Conservation (phyloP, 2,797 vertebrate genomes). For the Sebastolobus alascanus region DNA sequence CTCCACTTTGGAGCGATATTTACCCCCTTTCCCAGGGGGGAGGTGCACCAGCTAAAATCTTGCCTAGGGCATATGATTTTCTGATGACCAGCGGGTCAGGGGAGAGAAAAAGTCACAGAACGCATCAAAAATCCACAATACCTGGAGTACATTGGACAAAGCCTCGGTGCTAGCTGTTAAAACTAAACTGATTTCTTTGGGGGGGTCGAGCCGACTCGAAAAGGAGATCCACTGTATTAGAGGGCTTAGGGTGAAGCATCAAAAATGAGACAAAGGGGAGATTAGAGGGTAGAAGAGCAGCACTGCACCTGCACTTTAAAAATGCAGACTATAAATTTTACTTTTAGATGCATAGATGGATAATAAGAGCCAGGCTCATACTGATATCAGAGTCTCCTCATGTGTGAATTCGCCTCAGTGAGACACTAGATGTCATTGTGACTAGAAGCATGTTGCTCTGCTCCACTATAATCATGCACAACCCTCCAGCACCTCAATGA, state of each 20-base stretch:
- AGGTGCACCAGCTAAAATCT: too few relatives aligned
- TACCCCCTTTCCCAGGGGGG: too few relatives aligned
- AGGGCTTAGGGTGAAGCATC: background rate
- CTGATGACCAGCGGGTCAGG: too few relatives aligned
- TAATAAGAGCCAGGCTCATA: background rate
- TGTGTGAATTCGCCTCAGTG: slow-evolving; percentile 22
- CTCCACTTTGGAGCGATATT: too few relatives aligned
- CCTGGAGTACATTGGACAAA: too few relatives aligned
- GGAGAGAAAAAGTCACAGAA: too few relatives aligned
- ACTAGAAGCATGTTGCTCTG: slow-evolving; percentile 47
- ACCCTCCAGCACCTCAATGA: slow-evolving; percentile 26
- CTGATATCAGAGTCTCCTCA: slow-evolving; percentile 19
- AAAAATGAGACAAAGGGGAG: background rate
- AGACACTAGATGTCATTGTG: slow-evolving; percentile 41
- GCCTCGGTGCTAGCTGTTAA: too few relatives aligned
- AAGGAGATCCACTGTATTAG: background rate
- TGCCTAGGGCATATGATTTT: too few relatives aligned
- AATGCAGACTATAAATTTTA: slow-evolving; percentile 14
- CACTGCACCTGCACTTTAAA: slow-evolving; percentile 1
- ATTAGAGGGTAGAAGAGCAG: background rate
- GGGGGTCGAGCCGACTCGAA: too few relatives aligned
- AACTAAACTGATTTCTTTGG: background rate
- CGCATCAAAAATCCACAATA: too few relatives aligned
- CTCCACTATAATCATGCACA: slow-evolving; percentile 46
- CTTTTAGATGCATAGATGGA: slow-evolving; percentile 5